Evolutionary conservation across 2,888 invertebrate species (phyloP).

Genomic region (Herminia tarsipennalis): DNA sequence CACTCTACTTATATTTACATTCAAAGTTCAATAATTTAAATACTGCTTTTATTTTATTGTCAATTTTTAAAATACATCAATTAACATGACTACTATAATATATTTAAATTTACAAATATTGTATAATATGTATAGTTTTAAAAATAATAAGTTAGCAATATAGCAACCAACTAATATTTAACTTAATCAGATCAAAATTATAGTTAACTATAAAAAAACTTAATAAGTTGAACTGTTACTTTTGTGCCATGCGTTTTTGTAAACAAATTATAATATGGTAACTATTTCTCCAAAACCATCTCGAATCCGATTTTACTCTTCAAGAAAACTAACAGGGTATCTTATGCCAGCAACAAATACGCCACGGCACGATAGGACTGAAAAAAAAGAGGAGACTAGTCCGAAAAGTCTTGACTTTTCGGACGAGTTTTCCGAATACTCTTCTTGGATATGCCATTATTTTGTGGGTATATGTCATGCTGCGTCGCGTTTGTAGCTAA

Average conservation of each 20-base stretch:
- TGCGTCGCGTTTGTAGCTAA: too few relatives aligned
- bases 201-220: constrained; percentile 43
- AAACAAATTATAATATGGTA: constrained; percentile 58
- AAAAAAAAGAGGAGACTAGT: too few relatives aligned
- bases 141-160: constrained; percentile 47
- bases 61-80: constrained; percentile 74
- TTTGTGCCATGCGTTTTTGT: constrained; percentile 62
- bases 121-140: constrained; percentile 27
- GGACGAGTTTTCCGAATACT: too few relatives aligned
- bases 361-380: too few relatives aligned
- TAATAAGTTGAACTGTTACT: constrained; percentile 60
- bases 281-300: constrained; percentile 49
- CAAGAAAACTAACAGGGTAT: too few relatives aligned
- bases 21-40: constrained; percentile 71
- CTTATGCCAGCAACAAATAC: too few relatives aligned
- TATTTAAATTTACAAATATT: constrained; percentile 35
- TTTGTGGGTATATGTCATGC: too few relatives aligned
- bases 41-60: constrained; percentile 83
- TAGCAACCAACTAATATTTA: constrained; percentile 49
- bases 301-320: constrained; percentile 14
- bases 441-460: too few relatives aligned
- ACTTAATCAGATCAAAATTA: constrained; percentile 51
- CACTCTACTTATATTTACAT: constrained; percentile 36
- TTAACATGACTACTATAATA: constrained; percentile 45
- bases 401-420: too few relatives aligned